phyloP scores from a whole-genome alignment of 2,888 invertebrate species.

The Parnassius mnemosyne region DNA sequence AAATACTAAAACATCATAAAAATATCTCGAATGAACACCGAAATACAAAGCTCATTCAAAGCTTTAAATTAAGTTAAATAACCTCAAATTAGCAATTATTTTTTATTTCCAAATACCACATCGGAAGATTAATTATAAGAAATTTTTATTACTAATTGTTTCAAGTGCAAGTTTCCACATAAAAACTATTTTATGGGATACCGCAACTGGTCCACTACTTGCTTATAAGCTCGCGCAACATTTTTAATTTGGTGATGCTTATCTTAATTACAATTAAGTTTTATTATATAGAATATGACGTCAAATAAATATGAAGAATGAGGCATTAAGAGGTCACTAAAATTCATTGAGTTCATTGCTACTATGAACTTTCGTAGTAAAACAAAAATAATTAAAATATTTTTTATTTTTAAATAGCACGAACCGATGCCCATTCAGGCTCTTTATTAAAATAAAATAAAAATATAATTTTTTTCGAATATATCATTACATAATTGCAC shows the following conservation, averaged over 20 bases:
- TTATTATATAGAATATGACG: slow-evolving; percentile 35
- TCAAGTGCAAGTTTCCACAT: slow-evolving; percentile 34
- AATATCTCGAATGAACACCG: background rate
- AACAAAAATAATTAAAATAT: too few relatives aligned
- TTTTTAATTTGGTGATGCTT: slow-evolving; percentile 35
- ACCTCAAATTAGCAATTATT: slow-evolving; percentile 17
- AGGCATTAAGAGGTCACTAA: slow-evolving; percentile 19
- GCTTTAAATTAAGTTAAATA: slow-evolving; percentile 14
- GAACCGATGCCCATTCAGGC: too few relatives aligned
- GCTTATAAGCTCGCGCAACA: slow-evolving; percentile 21
- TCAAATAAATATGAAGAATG: slow-evolving; percentile 31
- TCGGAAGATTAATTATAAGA: slow-evolving; percentile 23
- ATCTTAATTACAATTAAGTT: slow-evolving; percentile 37
- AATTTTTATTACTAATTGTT: slow-evolving; percentile 38
- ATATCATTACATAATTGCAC: background rate
- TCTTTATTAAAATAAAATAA: too few relatives aligned
- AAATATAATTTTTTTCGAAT: background rate
- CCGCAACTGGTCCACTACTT: slow-evolving; percentile 5
- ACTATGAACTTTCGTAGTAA: too few relatives aligned
- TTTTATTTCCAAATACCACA: slow-evolving; percentile 14
- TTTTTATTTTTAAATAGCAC: too few relatives aligned
- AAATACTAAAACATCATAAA: background rate
- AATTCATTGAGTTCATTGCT: slow-evolving; percentile 12
- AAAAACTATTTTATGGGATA: slow-evolving; percentile 20
- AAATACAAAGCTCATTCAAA: background rate